Evolutionary conservation across 2,888 invertebrate genomes (phyloP), one percentile per base, ranked within the genome.

Genomic region (Zaprionus lineosus): DNA sequence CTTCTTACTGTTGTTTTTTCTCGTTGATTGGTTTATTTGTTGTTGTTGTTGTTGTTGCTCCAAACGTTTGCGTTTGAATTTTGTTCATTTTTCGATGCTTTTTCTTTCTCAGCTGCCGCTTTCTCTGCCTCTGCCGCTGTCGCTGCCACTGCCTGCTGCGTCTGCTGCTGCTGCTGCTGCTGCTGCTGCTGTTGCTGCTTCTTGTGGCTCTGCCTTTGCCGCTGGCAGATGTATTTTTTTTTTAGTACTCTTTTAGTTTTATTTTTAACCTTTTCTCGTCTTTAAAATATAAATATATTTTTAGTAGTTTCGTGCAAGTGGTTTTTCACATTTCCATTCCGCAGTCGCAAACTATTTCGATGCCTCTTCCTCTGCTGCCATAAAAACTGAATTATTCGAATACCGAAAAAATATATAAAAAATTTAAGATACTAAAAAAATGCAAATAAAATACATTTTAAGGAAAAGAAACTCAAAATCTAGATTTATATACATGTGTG

Each of bases 1-100:
- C 19, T 59, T 52, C 43, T 11, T 46, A 9, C 12, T 37, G 9
- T 19, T 18, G 21, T 6, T 21, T 3, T n/a, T 24, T 6, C n/a
- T 12, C 72, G 83, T 60, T 75, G 84, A 77, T 77, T 83, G 81
- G 52, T 48, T 62, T 74, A n/a, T n/a, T n/a, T n/a, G n/a, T n/a
- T n/a, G n/a, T n/a, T n/a, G n/a, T n/a, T n/a, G 4, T 76, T 75
- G 56, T 61, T 44, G 53, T 56, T 57, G 60, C 64, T 72, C 59
- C 73, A 79, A 83, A 61, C 79, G 76, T 65, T 74, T 76, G 81
- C 61, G 44, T 84, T 73, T 81, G 81, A 78, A 77, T 81, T 78
- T 59, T 71, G 64, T 82, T 72, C 64, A 77, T 68, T 53, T 82
- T 74, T 64, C n/a, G n/a, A n/a, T 74, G 39, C n/a, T 19, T 34